Conservation (phyloP, 1,140 invertebrate genomes). For the Zelostemma sp. region DNA sequence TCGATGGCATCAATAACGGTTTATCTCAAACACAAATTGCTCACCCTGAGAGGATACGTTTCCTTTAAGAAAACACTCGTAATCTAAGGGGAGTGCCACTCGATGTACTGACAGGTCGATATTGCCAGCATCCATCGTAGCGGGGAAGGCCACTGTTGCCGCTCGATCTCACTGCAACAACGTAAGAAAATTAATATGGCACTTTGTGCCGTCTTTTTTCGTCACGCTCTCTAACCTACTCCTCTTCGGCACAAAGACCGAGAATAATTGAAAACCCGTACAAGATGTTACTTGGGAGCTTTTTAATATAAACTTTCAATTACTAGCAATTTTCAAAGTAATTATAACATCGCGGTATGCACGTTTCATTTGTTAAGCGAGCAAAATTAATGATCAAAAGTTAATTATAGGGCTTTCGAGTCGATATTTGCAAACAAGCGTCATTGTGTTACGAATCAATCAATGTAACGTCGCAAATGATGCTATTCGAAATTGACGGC, state of each 20-base stretch:
- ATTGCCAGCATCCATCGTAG: conserved; percentile 51
- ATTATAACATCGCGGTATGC: too few species aligned
- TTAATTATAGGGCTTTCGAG: neutral
- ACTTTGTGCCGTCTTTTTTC: neutral
- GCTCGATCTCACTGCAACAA: conserved; percentile 28
- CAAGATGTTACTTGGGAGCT: too few species aligned
- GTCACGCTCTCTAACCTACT: neutral
- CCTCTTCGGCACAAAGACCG: neutral
- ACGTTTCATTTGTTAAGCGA: too few species aligned
- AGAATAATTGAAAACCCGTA: neutral
- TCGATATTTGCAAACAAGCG: neutral
- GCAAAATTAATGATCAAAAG: neutral
- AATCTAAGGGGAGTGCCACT: conserved; percentile 60
- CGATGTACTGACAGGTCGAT: conserved; percentile 56
- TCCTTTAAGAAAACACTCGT: conserved; percentile 64
- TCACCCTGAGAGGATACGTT: conserved; percentile 49
- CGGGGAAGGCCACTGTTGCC: conserved; percentile 18
- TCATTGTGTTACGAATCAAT: conserved; percentile 5
- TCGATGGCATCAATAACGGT: conserved; percentile 66
- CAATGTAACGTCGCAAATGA: conserved; percentile 8
- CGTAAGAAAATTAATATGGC: conserved; percentile 47
- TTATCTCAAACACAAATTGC: conserved; percentile 66
- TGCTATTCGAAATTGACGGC: conserved; percentile 9
- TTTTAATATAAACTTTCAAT: too few species aligned
- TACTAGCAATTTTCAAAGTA: too few species aligned